phyloP scores from a whole-genome alignment of 2,888 invertebrate species.

The Microchrysa polita region DNA sequence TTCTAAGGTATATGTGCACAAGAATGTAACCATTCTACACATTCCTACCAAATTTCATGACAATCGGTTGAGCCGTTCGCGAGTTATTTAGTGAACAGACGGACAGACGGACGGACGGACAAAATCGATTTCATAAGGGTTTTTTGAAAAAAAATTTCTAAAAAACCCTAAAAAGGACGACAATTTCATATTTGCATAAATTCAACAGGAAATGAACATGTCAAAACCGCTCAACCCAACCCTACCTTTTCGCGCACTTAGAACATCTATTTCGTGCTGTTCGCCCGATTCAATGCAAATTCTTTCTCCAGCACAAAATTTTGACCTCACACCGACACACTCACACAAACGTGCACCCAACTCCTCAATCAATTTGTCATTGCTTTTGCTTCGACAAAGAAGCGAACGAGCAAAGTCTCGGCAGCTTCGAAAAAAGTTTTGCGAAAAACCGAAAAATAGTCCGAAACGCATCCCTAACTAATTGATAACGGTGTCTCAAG shows the following conservation, averaged over 20 bases:
- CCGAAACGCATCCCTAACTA: neutral
- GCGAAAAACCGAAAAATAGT: neutral
- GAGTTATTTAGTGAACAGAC: no score
- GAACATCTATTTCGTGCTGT: constrained; percentile 16
- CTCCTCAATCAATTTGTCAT: constrained; percentile 36
- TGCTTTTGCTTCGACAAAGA: constrained; percentile 34
- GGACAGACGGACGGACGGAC: no score
- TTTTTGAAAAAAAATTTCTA: no score
- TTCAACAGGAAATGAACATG: no score
- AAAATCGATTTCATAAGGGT: no score
- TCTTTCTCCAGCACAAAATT: constrained; percentile 36
- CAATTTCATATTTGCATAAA: no score
- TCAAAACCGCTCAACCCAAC: no score
- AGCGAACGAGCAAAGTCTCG: neutral
- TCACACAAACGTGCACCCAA: neutral
- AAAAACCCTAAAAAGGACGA: no score
- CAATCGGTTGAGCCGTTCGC: no score
- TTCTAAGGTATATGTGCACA: no score
- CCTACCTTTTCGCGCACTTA: neutral
- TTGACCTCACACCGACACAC: constrained; percentile 37
- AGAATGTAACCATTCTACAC: no score
- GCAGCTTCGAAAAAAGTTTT: neutral
- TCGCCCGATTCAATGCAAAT: constrained; percentile 30
- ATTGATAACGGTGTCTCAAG: neutral
- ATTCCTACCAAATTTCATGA: no score